These are phyloP conservation scores for Channa maculata DNA, from an alignment of 2,113 vertebrate genomes.

Conservation along the genomic window DNA sequence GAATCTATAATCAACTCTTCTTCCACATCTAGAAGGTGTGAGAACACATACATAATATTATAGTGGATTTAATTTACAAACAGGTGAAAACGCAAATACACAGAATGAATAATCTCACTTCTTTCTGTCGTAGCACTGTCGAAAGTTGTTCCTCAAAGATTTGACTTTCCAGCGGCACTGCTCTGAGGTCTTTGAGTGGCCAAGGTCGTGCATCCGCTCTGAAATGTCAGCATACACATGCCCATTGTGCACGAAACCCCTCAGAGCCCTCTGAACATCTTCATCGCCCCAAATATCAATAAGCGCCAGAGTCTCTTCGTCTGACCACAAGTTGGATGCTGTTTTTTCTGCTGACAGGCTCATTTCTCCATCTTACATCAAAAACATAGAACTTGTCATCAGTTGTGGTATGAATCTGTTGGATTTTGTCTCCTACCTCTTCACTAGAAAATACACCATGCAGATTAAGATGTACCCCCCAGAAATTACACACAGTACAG, in stretches of 20 bases:
- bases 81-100: neutral
- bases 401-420: no score
- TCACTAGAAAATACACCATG: no score
- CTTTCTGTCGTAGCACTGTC: constrained; percentile 73
- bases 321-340: constrained; percentile 61
- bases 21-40: constrained; percentile 55
- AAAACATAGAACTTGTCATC: constrained; percentile 1
- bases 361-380: constrained; percentile 45
- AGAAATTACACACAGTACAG: no score
- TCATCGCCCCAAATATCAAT: constrained; percentile 79
- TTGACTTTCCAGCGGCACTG: constrained; percentile 82
- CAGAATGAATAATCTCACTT: constrained; percentile 57
- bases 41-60: neutral
- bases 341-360: constrained; percentile 35
- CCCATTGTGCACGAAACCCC: constrained; percentile 68
- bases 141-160: constrained; percentile 74
- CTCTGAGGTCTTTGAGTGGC: constrained; percentile 66
- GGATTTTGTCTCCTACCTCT: no score
- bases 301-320: constrained; percentile 71
- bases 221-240: constrained; percentile 76
- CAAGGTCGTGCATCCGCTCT: constrained; percentile 60
- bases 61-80: neutral
- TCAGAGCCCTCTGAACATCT: constrained; percentile 71
- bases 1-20: constrained; percentile 71
- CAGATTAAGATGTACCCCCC: no score